Conservation (phyloP, 2,888 invertebrate genomes). For the Ecdyonurus torrentis region DNA sequence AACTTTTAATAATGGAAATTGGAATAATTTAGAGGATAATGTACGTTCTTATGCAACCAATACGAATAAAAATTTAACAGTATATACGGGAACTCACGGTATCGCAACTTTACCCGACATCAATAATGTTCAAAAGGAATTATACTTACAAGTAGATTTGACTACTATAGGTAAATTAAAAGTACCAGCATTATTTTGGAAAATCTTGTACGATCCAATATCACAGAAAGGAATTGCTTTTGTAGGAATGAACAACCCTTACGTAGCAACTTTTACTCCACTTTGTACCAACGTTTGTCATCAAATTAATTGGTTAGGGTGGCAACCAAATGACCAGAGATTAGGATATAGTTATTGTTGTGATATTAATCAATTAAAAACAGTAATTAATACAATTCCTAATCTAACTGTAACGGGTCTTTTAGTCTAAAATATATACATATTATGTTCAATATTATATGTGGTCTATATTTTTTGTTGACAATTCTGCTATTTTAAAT, state of each 20-base stretch:
- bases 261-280: slow-evolving; percentile 18
- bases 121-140: background rate
- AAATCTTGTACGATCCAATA: slow-evolving; percentile 34
- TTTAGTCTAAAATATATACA: too few relatives aligned
- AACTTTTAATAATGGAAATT: slow-evolving; percentile 38
- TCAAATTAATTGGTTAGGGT: background rate
- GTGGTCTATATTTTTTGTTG: too few relatives aligned
- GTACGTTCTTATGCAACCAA: background rate
- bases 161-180: slow-evolving; percentile 9
- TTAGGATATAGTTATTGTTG: background rate
- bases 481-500: too few relatives aligned
- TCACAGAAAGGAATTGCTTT: slow-evolving; percentile 37
- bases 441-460: too few relatives aligned
- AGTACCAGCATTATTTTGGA: slow-evolving; percentile 15
- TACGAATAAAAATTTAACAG: background rate
- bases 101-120: slow-evolving; percentile 3
- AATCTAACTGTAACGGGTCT: background rate
- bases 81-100: slow-evolving; percentile 6
- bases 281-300: background rate
- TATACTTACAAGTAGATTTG: slow-evolving; percentile 5
- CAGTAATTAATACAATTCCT: background rate
- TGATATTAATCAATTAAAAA: background rate
- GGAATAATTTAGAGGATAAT: slow-evolving; percentile 23
- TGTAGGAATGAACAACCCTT: slow-evolving; percentile 45
- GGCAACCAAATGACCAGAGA: background rate